Evolutionary conservation across 2,888 invertebrate genomes (phyloP), one percentile per base, ranked within the genome.

Genomic region (Tenthredo distinguenda): DNA sequence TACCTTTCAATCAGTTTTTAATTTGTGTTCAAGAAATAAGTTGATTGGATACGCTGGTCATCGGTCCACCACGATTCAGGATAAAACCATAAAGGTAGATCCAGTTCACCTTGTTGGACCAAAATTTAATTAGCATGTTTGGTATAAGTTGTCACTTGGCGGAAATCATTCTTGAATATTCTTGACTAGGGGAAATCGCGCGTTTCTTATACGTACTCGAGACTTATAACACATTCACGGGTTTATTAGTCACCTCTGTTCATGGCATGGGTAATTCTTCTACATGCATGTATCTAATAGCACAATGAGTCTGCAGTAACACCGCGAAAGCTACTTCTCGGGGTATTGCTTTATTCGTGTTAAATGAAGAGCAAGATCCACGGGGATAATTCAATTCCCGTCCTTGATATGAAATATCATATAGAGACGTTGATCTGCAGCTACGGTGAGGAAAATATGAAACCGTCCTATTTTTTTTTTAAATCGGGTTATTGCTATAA

Each of bases 21-120:
- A 68, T 34, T 71, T 6, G 68, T 31, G 18, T 34, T 1, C 9
- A 6, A 55, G 4, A 55, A 31, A 50, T 31, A 18, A 77, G 50
- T 77, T 26, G 2, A 77, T 5, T 77, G 50, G 55, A n/a, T 31
- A 34, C 2, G 2, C 3, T 77, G 50, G 55, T 55, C 47, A 9
- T 50, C 6, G 31, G 31, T 77, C 31, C 15, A 50, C 55, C 7
- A n/a, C 34, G 21, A 50, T 31, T 31, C 50, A 55, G 10, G 31
- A 55, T 77, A 77, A 50, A 15, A 55, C 77, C 40, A 18, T 40
- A 34, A 55, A 50, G 34, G 18, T 77, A 55, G 18, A 55, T 77
- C 55, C 34, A 34, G 77, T 77, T 77, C 55, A 77, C 77, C 77
- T 77, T 31, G 77, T 34, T 18, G 1, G 21, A 15, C 15, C n/a